Evolutionary conservation across 92 coral and sea anemone species (phyloP).

Genomic region (Virgularia gustaviana): DNA sequence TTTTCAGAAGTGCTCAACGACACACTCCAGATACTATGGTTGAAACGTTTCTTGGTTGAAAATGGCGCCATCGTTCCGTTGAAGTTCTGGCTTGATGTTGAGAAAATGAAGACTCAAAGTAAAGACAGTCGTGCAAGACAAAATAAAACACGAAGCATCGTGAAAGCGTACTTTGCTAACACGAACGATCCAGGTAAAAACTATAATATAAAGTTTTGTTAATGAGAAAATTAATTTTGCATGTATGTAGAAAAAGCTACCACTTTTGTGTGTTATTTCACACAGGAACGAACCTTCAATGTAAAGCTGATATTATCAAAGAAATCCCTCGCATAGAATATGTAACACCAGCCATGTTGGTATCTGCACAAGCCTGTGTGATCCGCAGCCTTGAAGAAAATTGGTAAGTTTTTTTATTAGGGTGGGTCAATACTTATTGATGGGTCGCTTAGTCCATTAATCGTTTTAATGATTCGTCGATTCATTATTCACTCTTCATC

Average conservation of each 20-base stretch:
- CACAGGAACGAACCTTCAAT: slow-evolving; percentile 75
- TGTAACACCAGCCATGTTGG: slow-evolving; percentile 89
- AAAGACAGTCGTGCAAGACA: slow-evolving; percentile 89
- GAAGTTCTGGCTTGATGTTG: slow-evolving; percentile 93
- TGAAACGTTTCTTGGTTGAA: slow-evolving; percentile 65
- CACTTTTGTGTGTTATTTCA: no score
- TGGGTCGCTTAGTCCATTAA: no score
- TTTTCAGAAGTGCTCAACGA: slow-evolving; percentile 72
- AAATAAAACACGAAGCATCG: slow-evolving; percentile 64
- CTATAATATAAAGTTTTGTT: background rate
- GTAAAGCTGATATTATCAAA: slow-evolving; percentile 87
- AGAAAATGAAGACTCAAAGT: slow-evolving; percentile 80
- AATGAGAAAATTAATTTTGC: background rate
- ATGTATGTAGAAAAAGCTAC: no score
- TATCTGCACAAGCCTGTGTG: slow-evolving; percentile 99
- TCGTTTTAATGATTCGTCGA: no score
- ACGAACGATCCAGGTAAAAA: slow-evolving; percentile 71
- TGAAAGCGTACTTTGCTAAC: slow-evolving; percentile 74
- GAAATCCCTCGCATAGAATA: slow-evolving; percentile 84
- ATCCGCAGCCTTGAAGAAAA: slow-evolving; percentile 83
- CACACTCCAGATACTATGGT: slow-evolving; percentile 68
- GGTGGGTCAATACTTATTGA: no score
- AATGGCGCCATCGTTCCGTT: slow-evolving; percentile 70
- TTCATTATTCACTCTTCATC: no score
- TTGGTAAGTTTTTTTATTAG: slow-evolving; percentile 64